A percentile compares a stretch with the other conserved stretches of the same genome.
Evolutionary conservation across 1,140 invertebrate species (phyloP).

Genomic region (Tenebrio molitor): DNA sequence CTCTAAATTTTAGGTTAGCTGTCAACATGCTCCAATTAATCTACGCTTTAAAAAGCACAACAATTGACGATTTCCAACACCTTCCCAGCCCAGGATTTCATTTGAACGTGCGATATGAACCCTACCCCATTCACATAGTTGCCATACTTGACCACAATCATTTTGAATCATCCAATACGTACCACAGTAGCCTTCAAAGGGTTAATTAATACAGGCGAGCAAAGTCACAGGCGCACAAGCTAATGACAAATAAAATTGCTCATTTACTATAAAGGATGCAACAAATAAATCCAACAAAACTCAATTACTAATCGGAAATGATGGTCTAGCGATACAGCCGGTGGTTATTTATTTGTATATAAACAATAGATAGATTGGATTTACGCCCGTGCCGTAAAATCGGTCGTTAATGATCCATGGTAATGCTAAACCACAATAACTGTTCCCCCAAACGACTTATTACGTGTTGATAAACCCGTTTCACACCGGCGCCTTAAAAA

Average conservation of each 20-base stretch:
- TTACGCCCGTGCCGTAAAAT: neutral
- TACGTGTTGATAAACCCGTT: neutral
- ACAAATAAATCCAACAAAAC: neutral
- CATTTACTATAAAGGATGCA: too few species aligned
- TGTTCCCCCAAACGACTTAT: neutral
- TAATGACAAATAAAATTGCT: too few species aligned
- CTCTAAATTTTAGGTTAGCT: too few species aligned
- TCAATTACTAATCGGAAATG: neutral
- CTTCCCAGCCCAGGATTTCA: too few species aligned
- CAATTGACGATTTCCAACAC: too few species aligned
- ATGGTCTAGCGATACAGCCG: neutral
- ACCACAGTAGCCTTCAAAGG: neutral
- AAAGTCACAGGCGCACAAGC: too few species aligned
- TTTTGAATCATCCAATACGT: too few species aligned
- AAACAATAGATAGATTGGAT: neutral
- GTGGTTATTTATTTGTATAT: neutral
- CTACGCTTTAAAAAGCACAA: too few species aligned
- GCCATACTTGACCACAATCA: too few species aligned
- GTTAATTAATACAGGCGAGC: neutral
- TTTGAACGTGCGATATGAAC: too few species aligned
- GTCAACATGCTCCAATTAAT: too few species aligned
- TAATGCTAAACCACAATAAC: neutral
- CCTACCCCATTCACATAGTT: too few species aligned
- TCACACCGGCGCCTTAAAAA: neutral
- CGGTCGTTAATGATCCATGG: neutral